phyloP scores from a whole-genome alignment of 2,797 vertebrate genomes.

The Anas bernieri region DNA sequence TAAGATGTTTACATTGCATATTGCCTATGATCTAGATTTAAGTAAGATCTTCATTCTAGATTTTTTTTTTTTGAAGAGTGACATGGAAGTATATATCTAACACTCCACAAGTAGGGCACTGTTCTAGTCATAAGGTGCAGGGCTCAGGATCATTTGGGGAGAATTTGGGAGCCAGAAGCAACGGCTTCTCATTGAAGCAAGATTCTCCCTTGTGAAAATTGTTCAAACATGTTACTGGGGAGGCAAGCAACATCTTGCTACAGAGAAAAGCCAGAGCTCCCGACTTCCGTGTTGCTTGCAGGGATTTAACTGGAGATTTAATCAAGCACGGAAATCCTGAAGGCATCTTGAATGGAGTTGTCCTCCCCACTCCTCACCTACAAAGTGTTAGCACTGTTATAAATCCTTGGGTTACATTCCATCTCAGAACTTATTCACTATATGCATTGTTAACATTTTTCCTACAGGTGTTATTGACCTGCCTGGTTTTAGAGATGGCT shows the following conservation, averaged over 20 bases:
- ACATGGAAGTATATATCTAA: background rate
- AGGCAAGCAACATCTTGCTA: background rate
- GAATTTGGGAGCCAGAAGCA: background rate
- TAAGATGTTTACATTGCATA: background rate
- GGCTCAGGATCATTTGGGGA: background rate
- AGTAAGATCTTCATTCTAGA: background rate
- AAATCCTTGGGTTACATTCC: background rate
- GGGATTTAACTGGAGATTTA: background rate
- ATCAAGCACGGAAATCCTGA: background rate
- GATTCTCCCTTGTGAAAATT: background rate
- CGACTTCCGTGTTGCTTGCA: background rate
- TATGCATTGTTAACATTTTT: background rate
- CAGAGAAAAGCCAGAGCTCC: background rate
- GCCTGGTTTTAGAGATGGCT: background rate
- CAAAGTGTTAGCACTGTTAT: background rate
- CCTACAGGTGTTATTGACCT: background rate
- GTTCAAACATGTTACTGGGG: background rate
- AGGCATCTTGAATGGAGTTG: background rate
- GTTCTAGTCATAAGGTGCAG: background rate
- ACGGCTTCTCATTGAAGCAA: background rate
- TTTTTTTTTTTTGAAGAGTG: background rate
- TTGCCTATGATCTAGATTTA: background rate
- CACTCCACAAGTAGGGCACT: background rate
- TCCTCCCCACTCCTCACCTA: background rate
- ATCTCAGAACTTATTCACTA: background rate